Base-by-base conservation (phyloP, 1,140 invertebrate species). In the Leptopilina boulardi region DNA sequence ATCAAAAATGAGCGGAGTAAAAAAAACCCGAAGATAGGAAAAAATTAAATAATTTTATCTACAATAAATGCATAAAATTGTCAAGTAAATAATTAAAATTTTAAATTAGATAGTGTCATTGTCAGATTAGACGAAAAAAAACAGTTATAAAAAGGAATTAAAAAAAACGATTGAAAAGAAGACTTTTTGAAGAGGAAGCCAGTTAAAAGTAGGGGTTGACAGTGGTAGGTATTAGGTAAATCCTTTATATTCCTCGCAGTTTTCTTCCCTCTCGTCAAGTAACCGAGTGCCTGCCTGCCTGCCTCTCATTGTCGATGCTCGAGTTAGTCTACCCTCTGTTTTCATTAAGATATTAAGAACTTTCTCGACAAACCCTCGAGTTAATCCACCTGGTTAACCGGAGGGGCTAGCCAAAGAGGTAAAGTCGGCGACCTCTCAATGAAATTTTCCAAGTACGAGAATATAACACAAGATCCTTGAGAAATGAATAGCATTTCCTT, bases 311-410 rank as follows among this genome's bases (percentile, higher is more conserved):
- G 11, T 42, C 59, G 10, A 66, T 66, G 23, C 23, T 66, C 26
- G 59, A 66, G 59, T 66, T 66, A 15, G 59, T 26, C 56, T 71
- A 26, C 70, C 78, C 80, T 77, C 76, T 76, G 77, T 81, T 84
- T 84, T 83, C 83, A 83, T 84, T 84, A 82, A 66, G 73, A 80
- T 78, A 77, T 83, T 84, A 79, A 80, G 80, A 83, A 84, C 79
- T 83, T 84, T 84, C 79, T 81, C 82, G 76, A 78, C 79, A 81
- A 82, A 77, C 77, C 77, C 79, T 82, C 77, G 71, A 82, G 79
- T 84, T 84, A 84, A 82, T 84, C 82, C 81, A 79, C 76, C 80
- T 78, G 77, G 75, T 73, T 79, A 84, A 84, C 77, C 77, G 42
- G 71, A 72, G 44, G 71, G 23, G 38, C 19, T 44, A 41, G 18